Conservation (phyloP, 2,888 invertebrate species). For the Griposia aprilina region DNA sequence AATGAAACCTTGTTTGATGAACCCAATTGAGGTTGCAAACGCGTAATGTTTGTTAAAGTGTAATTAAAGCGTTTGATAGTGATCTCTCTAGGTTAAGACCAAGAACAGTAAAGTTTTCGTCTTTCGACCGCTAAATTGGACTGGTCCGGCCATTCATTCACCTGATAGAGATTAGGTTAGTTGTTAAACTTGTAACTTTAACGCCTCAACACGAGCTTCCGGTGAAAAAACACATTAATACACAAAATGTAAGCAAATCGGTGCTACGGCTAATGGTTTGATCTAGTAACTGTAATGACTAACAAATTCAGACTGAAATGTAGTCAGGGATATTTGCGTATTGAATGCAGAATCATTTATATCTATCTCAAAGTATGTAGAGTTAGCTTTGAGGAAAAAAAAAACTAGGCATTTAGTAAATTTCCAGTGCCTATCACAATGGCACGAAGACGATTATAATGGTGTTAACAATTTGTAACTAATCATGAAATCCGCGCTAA, state of each 20-base stretch:
- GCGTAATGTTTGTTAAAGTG: constrained; percentile 76
- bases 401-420: constrained; percentile 4
- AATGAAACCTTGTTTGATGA: constrained; percentile 76
- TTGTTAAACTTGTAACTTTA: constrained; percentile 20
- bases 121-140: constrained; percentile 68
- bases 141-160: constrained; percentile 58
- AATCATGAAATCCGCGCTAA: constrained; percentile 17
- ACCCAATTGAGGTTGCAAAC: constrained; percentile 78
- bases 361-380: not conserved
- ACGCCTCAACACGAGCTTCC: constrained; percentile 18
- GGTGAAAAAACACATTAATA: constrained; percentile 34
- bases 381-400: constrained; percentile 11
- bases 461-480: constrained; percentile 10
- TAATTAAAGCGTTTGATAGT: constrained; percentile 80
- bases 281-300: constrained; percentile 48
- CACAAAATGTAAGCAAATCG: constrained; percentile 40
- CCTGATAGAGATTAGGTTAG: constrained; percentile 18
- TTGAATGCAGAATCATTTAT: constrained; percentile 20
- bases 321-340: constrained; percentile 20
- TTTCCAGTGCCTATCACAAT: constrained; percentile 12
- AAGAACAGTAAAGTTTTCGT: constrained; percentile 75
- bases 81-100: constrained; percentile 88
- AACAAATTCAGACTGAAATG: constrained; percentile 24
- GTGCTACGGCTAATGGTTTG: constrained; percentile 51
- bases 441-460: constrained; percentile 9